phyloP scores from a whole-genome alignment of 2,113 vertebrate genomes.

The Penelope pileata region DNA sequence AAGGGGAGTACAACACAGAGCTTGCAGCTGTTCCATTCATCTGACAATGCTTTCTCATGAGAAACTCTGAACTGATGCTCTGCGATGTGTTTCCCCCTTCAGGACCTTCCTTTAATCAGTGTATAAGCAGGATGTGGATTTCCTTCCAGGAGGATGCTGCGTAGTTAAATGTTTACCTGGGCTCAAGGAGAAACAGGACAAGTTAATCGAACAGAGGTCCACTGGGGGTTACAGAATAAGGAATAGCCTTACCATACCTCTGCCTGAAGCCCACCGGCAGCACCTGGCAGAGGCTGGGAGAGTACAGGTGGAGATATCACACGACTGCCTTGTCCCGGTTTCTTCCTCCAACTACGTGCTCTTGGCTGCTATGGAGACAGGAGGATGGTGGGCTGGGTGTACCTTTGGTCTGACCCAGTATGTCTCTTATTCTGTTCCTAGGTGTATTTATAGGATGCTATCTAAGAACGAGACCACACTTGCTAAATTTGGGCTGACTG shows the following conservation, averaged over 20 bases:
- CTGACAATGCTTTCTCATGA: background rate
- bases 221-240: background rate
- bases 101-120: fast-evolving
- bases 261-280: background rate
- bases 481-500: constrained; percentile 11
- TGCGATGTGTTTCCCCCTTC: background rate
- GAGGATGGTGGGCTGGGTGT: background rate
- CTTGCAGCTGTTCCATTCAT: background rate
- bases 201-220: background rate
- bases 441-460: constrained; percentile 2
- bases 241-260: background rate
- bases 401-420: background rate
- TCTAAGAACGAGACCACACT: background rate
- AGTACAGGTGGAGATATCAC: background rate
- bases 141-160: background rate
- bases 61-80: background rate
- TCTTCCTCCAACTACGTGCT: background rate
- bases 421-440: background rate
- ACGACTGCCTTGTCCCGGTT: background rate
- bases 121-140: background rate
- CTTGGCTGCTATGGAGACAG: background rate
- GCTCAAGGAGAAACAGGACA: background rate
- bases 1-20: background rate
- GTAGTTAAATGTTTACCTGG: background rate
- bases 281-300: background rate